Percentiles rank a stretch among this genome's conserved stretches.
Conservation (phyloP, 2,113 vertebrate species). For the Benitochromis conjunctus region DNA sequence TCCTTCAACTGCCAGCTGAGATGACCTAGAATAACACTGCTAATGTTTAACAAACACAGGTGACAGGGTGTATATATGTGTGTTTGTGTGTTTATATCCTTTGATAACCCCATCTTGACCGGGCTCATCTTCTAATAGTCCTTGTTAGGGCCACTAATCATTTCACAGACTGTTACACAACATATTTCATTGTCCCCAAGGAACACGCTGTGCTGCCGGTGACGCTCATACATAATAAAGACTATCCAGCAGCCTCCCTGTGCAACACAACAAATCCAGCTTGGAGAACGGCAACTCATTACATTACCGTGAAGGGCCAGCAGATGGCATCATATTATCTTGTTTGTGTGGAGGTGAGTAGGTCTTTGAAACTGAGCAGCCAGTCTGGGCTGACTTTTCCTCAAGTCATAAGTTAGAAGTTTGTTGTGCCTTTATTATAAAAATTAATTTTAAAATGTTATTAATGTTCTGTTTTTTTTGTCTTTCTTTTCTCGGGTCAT, state of each 20-base stretch:
- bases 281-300: neutral
- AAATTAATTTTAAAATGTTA: neutral
- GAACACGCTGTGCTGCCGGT: slow-evolving; percentile 49
- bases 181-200: slow-evolving; percentile 13
- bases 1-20: slow-evolving; percentile 4
- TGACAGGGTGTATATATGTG: neutral
- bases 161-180: slow-evolving; percentile 52
- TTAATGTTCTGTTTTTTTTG: neutral
- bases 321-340: slow-evolving; percentile 41
- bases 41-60: slow-evolving; percentile 49
- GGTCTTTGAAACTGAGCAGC: neutral
- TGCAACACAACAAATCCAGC: neutral
- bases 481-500: neutral
- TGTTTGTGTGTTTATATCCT: neutral
- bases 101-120: slow-evolving; percentile 33
- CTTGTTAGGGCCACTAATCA: slow-evolving; percentile 20
- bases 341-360: neutral
- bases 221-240: slow-evolving; percentile 15
- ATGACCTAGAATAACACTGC: neutral
- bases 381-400: neutral
- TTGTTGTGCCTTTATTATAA: neutral
- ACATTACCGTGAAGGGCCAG: slow-evolving; percentile 9
- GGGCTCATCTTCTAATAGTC: slow-evolving; percentile 23
- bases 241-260: neutral
- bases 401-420: neutral